A percentile compares a stretch with the other conserved stretches of the same genome.
Evolutionary conservation across 1,140 invertebrate genomes (phyloP).

Genomic region (Pogonognathellus flavescens): DNA sequence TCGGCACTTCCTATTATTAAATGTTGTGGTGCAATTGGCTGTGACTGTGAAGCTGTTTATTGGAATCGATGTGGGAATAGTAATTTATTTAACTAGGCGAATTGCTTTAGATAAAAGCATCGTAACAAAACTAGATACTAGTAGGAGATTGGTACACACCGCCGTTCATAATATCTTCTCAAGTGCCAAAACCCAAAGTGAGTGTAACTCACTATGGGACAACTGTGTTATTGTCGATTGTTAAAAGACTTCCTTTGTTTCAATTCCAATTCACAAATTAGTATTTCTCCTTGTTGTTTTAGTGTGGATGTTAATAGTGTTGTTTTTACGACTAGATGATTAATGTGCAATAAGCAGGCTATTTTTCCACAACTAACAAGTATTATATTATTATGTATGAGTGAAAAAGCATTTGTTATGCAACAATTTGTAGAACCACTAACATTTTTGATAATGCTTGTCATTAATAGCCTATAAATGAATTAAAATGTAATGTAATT

Average conservation of each 20-base stretch:
- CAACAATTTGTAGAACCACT: conserved; percentile 31
- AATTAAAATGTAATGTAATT: conserved; percentile 28
- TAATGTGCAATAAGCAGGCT: conserved; percentile 39
- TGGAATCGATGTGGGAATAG: background rate
- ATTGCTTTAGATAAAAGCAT: background rate
- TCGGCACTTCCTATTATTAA: background rate
- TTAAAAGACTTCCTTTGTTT: conserved; percentile 37
- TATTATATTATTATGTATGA: conserved; percentile 24
- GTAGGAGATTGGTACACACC: conserved; percentile 36
- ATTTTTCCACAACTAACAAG: conserved; percentile 40
- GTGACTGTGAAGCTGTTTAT: conserved; percentile 30
- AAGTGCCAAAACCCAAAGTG: conserved; percentile 34
- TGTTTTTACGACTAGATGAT: conserved; percentile 26
- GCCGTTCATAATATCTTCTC: conserved; percentile 43
- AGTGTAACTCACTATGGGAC: conserved; percentile 8
- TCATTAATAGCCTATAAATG: background rate
- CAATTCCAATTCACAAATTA: conserved; percentile 44
- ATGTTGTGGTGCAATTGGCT: conserved; percentile 36
- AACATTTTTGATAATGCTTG: conserved; percentile 33
- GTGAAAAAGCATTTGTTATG: background rate
- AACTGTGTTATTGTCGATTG: conserved; percentile 27
- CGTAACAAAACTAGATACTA: background rate
- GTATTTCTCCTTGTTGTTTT: conserved; percentile 32
- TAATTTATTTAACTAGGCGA: background rate
- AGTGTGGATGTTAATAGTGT: conserved; percentile 32